Evolutionary conservation across 2,797 vertebrate species (phyloP), one percentile per base, ranked within the genome.

Genomic region (Phrynocephalus guinanensis): DNA sequence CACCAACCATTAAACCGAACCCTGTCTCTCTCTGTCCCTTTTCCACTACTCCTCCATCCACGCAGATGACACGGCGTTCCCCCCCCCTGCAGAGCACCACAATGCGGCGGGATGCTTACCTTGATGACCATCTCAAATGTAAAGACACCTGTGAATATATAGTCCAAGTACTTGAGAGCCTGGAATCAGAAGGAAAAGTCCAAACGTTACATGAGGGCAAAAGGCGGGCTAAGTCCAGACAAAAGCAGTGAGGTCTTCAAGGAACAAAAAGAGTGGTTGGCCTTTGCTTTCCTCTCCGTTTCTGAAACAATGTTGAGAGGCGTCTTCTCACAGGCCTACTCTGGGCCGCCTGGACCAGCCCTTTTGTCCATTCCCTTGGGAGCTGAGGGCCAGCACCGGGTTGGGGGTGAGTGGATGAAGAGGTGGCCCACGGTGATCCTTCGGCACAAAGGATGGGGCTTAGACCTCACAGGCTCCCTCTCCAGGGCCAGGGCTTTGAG

Each of bases 41-140:
- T 48, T 24, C 20, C 9, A 76, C 33, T 9, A 48, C 38, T 48
- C 38, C 38, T 44, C 38, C 38, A 44, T 44, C 38, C 38, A 44
- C 38, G 38, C 38, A 44, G 38, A 44, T 44, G 38, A 5, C 5
- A 44, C 5, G 38, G 38, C 38, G 38, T 44, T 4, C 3, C 38
- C 38, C 38, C 38, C 38, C 56, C 56, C 56, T 2, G 15, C 56
- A 60, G 15, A 56, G 60, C 20, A 63, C 15, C 60, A 15, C 60
- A 44, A 44, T 44, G 38, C 5, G 68, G 72, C 63, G 16, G 85
- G 33, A 63, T 13, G 44, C 96, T 97, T 96, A 99, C 99, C 98
- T 99, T 99, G 90, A 99, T 99, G 92, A 99, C 98, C 98, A 99
- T 98, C 96, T 99, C 99, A 92, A 99, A 99, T 33, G 99, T 99